Base-by-base conservation (phyloP, 2,797 vertebrate species). In the Scolopax rusticola region DNA sequence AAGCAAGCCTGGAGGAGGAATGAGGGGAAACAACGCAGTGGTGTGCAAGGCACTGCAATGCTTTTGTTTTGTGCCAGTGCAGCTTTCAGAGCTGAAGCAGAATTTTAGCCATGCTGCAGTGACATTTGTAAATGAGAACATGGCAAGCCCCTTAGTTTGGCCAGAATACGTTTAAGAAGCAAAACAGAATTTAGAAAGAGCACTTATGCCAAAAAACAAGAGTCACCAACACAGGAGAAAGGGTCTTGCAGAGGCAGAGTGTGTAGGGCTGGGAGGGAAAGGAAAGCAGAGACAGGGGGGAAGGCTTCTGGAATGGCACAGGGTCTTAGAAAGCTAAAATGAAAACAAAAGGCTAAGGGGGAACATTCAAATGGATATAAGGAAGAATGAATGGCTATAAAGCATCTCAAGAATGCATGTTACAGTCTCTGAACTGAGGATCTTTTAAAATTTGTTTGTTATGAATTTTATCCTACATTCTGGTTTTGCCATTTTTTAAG, bases 111-210 rank as follows among this genome's bases (percentile, higher is more conserved):
- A 32, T 50, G 87, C 87, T 87, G 94, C 88, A 41, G 77, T 96
- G 95, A 94, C 91, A 97, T 97, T 97, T 96, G 92, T 79, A 96
- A 97, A 87, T 70, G 90, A 97, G 89, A 95, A 50, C 77, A 91
- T 71, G 70, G 67, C 78, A 76, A 71, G 50, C 73, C 63, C 84
- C 74, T 60, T 38, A 13, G 45, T 81, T 74, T 94, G 94, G 83
- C 84, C 56, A 56, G 89, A 71, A 79, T 48, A 71, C 81, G 11
- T 75, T 90, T 79, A 77, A 84, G 86, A 63, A 69, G 91, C 48
- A 87, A 89, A 93, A 3, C 23, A 69, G 80, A 89, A 84, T 87
- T 77, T 79, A 65, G 57, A 81, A 86, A 86, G 45, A 81, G 61
- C 25, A 54, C 0, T 0, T 32, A 25, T 91, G 85, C 80, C 87